Evolutionary conservation across 2,888 invertebrate genomes (phyloP), one percentile per base, ranked within the genome.

Genomic region (Diloba caeruleocephala): DNA sequence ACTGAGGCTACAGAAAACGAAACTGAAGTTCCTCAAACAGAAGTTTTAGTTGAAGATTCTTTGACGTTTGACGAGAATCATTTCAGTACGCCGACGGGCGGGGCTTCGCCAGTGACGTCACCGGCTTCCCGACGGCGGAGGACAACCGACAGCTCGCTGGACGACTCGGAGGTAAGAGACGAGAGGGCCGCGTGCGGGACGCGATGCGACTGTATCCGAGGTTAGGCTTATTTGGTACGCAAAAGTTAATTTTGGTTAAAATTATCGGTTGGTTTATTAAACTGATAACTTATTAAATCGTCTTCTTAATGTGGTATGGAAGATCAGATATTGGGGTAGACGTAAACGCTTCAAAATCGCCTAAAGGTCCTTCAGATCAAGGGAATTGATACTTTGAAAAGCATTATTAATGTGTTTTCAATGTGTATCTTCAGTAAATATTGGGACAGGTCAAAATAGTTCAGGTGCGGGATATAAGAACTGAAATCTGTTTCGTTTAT

Each of bases 21-120:
- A 36, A 53, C 42, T 13, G 61, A 63, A 32, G 77, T 78, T 33
- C 51, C 58, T 23, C 32, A 59, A 7, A 84, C 79, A 25, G 76
- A 77, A 12, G 70, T 68, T 5, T 28, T 63, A 6, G 77, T 74
- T 15, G 74, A 75, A 6, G 71, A 72, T 17, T 56, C 63, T 8
- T 61, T 92, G 71, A 92, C 89, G 14, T 92, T 93, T 61, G 92
- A 94, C 71, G 93, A 93, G 81, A 93, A 93, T 72, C 93, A 94
- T 78, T 93, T 94, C 77, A 94, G 92, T 71, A 93, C 93, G 46
- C 93, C 93, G 32, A 84, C 82, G 9, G 89, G 83, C n/a, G 88
- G 86, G 32, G 80, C 70, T 1, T 82, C 86, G 19, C 90, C 89
- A 19, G 78, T 69, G 60, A 65, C 76, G 63, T 77, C 82, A 52